Percentiles rank a stretch among this genome's conserved stretches.
Evolutionary conservation across 2,797 vertebrate genomes (phyloP).

Genomic region (Lacerta bilineata): DNA sequence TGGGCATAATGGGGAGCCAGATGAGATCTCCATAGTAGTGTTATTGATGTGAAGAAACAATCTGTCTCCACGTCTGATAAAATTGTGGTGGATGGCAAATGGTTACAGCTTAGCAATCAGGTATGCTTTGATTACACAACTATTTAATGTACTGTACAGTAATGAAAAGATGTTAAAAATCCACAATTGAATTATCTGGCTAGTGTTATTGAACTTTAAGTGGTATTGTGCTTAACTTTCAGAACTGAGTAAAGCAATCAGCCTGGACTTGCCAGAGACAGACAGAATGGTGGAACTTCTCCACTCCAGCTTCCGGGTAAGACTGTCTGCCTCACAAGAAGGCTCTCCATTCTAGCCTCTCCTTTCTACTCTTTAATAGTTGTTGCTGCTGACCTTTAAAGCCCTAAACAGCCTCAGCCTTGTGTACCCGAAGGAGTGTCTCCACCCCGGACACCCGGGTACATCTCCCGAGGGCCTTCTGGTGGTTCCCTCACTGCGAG

Average conservation of each 20-base stretch:
- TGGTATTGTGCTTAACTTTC: not conserved
- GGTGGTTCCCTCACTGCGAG: too few relatives aligned
- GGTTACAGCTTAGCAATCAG: not conserved
- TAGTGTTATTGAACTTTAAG: not conserved
- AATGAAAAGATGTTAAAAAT: not conserved
- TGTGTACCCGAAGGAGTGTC: too few relatives aligned
- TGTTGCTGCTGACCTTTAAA: too few relatives aligned
- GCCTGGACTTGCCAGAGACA: constrained; percentile 67
- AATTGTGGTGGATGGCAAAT: not conserved
- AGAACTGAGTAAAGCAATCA: constrained; percentile 77
- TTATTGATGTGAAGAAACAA: not conserved
- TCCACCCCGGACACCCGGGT: too few relatives aligned
- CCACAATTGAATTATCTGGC: not conserved
- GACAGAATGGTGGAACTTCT: constrained; percentile 73
- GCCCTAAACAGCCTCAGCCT: too few relatives aligned
- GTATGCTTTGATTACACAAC: not conserved
- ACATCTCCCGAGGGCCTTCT: too few relatives aligned
- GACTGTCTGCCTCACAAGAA: not conserved
- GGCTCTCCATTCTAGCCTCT: not conserved
- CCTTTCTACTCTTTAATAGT: not conserved
- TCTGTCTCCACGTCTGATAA: not conserved
- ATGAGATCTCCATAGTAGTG: not conserved
- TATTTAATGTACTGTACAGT: not conserved
- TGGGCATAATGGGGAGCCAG: not conserved
- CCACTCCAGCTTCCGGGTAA: constrained; percentile 77